These are phyloP conservation scores for Solenopsis fugax DNA, from an alignment of 1,140 invertebrate genomes.

Conservation along the genomic window DNA sequence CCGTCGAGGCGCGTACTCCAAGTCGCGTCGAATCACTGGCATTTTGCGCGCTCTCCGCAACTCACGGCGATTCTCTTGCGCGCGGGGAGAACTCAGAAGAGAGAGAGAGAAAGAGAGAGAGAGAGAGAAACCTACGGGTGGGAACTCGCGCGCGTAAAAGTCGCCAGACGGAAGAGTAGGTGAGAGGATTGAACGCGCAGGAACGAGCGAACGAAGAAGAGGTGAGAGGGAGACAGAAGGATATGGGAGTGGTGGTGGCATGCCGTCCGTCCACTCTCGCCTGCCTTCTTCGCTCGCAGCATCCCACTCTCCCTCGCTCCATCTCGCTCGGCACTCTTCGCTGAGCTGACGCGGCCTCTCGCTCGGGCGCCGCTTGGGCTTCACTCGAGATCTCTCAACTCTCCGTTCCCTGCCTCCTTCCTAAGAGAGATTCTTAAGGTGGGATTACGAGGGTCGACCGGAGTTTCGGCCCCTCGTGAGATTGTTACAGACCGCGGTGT, in stretches of 20 bases:
- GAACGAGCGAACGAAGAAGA: constrained; percentile 55
- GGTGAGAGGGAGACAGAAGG: constrained; percentile 36
- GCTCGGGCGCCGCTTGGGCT: constrained; percentile 9
- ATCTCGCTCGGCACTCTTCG: constrained; percentile 45
- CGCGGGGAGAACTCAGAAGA: constrained; percentile 32
- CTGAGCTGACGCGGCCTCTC: neutral
- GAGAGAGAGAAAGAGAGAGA: constrained; percentile 9
- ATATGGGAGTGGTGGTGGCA: constrained; percentile 81
- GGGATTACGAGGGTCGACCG: constrained; percentile 40
- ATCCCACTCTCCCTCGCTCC: constrained; percentile 78
- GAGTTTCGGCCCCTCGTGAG: constrained; percentile 19
- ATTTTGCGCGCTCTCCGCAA: constrained; percentile 73
- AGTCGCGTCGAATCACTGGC: constrained; percentile 78
- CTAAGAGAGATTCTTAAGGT: constrained; percentile 40
- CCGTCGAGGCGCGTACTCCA: constrained; percentile 68
- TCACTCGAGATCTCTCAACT: constrained; percentile 1
- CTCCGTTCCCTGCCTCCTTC: constrained; percentile 27
- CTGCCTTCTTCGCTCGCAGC: constrained; percentile 77
- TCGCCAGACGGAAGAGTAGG: constrained; percentile 75
- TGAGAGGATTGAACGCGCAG: constrained; percentile 78
- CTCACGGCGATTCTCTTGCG: constrained; percentile 38
- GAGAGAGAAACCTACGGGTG: constrained; percentile 64
- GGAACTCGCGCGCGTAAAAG: constrained; percentile 82
- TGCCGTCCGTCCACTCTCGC: constrained; percentile 86
- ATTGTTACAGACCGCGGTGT: constrained; percentile 17